Conservation (phyloP, 1,140 invertebrate genomes). For the Stratiolaelaps scimitus region DNA sequence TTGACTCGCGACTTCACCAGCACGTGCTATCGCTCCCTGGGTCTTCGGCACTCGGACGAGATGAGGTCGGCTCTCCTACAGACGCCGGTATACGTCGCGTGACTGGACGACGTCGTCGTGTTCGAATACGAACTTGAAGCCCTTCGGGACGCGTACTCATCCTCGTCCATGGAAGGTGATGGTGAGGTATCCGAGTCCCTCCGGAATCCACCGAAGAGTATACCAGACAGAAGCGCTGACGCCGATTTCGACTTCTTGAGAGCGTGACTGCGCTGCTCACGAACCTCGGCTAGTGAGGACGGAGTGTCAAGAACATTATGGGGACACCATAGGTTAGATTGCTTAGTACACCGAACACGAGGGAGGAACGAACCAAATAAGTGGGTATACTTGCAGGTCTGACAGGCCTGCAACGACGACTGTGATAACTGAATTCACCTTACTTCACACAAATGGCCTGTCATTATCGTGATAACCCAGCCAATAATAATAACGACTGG, state of each 20-base stretch:
- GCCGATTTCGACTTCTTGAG: constrained; percentile 22
- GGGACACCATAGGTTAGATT: too few species aligned
- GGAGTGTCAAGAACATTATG: too few species aligned
- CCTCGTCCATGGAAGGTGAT: constrained; percentile 20
- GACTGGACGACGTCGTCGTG: not conserved
- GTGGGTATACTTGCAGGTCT: too few species aligned
- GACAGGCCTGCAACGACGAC: too few species aligned
- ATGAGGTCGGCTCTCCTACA: constrained; percentile 24
- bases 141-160: not conserved
- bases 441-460: too few species aligned
- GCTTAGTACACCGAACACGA: too few species aligned
- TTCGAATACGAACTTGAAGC: constrained; percentile 15
- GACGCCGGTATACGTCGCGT: not conserved
- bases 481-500: too few species aligned
- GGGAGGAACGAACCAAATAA: too few species aligned
- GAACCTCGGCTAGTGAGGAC: not conserved
- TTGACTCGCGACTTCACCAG: too few species aligned
- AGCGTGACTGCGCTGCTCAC: constrained; percentile 3
- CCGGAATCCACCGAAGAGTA: constrained; percentile 10
- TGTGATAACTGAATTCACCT: too few species aligned
- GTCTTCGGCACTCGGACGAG: constrained; percentile 13
- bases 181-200: constrained; percentile 25
- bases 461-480: too few species aligned
- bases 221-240: constrained; percentile 2
- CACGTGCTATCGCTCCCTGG: not conserved